Evolutionary conservation across 2,797 vertebrate species (phyloP), one percentile per base, ranked within the genome.

Genomic region (Clarias fuscus): DNA sequence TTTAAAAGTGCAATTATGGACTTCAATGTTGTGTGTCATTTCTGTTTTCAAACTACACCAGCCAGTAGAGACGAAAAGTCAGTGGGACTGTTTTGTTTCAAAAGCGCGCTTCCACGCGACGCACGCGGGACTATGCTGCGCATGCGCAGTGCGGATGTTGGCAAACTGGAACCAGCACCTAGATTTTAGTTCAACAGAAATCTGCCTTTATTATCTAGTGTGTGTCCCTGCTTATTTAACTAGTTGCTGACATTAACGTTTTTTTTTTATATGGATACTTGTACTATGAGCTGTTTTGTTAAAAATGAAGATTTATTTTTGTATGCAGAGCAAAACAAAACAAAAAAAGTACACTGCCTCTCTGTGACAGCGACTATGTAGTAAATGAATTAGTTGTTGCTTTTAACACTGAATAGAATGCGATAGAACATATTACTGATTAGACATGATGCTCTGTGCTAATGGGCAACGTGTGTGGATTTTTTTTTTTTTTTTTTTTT

Each of bases 271-370:
- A 71, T 48, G 78, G 87, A 85, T 89, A 88, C 89, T 56, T 92
- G 92, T 93, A 93, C 88, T 78, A 92, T 92, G 91, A 89, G 78
- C 71, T 88, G 78, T 87, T 82, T 86, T 91, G 91, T 94, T 77
- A 93, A 91, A 94, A 92, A 94, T 92, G 94, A 96, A 97, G 95
- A 96, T 93, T 90, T 96, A 96, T 96, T 98, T 98, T 97, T 97
- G 92, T 97, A 96, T 91, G 93, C 86, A 91, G 93, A 94, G 5
- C 58, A 62, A 62, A 79, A 78, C 22, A 43, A 73, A 92, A 91
- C 76, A 88, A 90, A 90, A 87, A 88, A 90, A 84, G 53, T 89
- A 88, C 91, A 92, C 93, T 95, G 94, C 92, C 93, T 91, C 87
- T 90, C 87, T 86, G 88, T 90, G 92, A 91, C 90, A 90, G 90